Evolutionary conservation across 2,113 vertebrate species (phyloP), one percentile per base, ranked within the genome.

Genomic region (Bagarius yarrelli): DNA sequence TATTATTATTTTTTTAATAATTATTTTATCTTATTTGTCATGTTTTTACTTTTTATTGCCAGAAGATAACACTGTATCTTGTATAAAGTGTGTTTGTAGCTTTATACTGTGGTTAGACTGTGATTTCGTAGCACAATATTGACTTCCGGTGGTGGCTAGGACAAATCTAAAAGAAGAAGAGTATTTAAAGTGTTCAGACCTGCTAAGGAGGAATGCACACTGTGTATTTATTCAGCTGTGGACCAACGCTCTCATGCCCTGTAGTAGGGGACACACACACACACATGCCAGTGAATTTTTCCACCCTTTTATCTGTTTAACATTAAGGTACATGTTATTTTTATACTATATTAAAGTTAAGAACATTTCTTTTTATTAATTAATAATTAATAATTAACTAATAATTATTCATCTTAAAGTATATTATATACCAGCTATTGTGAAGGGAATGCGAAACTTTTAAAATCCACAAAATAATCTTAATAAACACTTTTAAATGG

Each of bases 141-240:
- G 72, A 80, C 44, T 66, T 81, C 32, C 32, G n/a, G 18, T 27
- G 16, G 25, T 59, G 11, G 52, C 52, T 55, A 57, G 32, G 80
- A 69, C 36, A 23, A 44, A 57, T 52, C 61, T 57, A 66, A 83
- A 73, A 80, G 40, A 80, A 78, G 66, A 63, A 73, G 40, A 21
- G 66, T 47, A 61, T 73, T 52, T 75, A 32, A 79, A 13, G 50
- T 76, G 77, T 52, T 83, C 76, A 80, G 55, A 57, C 50, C 44
- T n/a, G 34, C 72, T 72, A 76, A 73, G 76, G 72, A 67, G 84
- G 57, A 83, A 75, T 23, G 55, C 34, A 67, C 61, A 67, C 73
- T 21, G n/a, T 27, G 47, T 44, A 73, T 85, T 59, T 77, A 71
- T 77, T 60, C 77, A 80, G 63, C 63, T 85, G 77, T 85, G 61